phyloP scores from a whole-genome alignment of 2,888 invertebrate species.

The Drosophila rubida region DNA sequence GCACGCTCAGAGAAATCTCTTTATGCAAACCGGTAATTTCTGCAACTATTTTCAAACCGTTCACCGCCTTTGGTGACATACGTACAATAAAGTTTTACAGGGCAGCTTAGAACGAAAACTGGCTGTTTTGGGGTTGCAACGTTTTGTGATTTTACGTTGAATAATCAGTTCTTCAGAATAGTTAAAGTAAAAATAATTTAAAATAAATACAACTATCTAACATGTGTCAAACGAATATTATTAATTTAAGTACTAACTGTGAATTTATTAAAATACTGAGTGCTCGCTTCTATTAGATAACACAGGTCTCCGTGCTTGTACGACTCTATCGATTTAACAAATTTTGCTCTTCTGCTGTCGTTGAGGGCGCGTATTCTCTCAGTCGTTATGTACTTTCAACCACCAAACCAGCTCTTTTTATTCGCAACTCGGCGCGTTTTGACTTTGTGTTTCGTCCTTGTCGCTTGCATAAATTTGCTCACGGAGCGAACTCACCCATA shows the following conservation, averaged over 20 bases:
- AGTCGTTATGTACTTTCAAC: slow-evolving; percentile 8
- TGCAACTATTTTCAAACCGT: slow-evolving; percentile 11
- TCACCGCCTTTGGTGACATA: slow-evolving; percentile 40
- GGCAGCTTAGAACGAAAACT: slow-evolving; percentile 60
- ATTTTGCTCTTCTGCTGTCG: slow-evolving; percentile 41
- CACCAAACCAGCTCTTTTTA: slow-evolving; percentile 14
- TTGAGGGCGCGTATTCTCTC: slow-evolving; percentile 41
- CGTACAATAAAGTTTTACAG: slow-evolving; percentile 40
- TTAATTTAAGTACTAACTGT: background rate
- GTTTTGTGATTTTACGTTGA: slow-evolving; percentile 49
- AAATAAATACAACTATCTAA: slow-evolving; percentile 6
- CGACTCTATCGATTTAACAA: slow-evolving; percentile 71
- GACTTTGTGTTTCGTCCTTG: slow-evolving; percentile 75
- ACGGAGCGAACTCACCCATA: slow-evolving; percentile 38
- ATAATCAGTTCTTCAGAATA: slow-evolving; percentile 48
- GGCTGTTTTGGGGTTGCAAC: slow-evolving; percentile 72
- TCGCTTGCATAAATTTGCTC: slow-evolving; percentile 61
- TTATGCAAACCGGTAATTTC: slow-evolving; percentile 55
- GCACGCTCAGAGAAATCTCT: slow-evolving; percentile 43
- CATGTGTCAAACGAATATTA: slow-evolving; percentile 18
- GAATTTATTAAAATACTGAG: slow-evolving; percentile 9
- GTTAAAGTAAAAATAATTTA: slow-evolving; percentile 22
- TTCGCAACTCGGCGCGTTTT: slow-evolving; percentile 50
- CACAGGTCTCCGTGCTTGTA: slow-evolving; percentile 46
- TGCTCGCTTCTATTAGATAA: slow-evolving; percentile 62